phyloP scores from a whole-genome alignment of 2,888 invertebrate species.

The Apamea sordens region DNA sequence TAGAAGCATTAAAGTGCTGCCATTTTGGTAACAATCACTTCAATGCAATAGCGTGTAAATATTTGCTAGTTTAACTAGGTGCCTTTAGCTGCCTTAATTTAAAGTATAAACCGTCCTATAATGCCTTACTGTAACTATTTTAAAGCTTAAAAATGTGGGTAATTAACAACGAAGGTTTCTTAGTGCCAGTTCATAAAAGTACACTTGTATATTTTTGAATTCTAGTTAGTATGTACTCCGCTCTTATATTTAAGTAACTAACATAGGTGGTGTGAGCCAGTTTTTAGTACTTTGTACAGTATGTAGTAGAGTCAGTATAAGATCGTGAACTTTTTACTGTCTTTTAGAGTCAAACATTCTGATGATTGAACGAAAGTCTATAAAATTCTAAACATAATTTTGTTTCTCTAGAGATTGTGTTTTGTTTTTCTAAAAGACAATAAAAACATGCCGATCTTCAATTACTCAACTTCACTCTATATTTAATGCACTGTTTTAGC shows the following conservation, averaged over 20 bases:
- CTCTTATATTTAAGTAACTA: constrained; percentile 53
- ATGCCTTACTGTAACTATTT: constrained; percentile 78
- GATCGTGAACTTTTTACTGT: constrained; percentile 43
- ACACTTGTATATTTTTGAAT: constrained; percentile 76
- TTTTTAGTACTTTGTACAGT: constrained; percentile 49
- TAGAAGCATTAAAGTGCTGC: constrained; percentile 60
- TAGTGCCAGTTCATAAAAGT: constrained; percentile 85
- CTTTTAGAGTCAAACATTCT: constrained; percentile 15
- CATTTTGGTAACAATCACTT: constrained; percentile 48
- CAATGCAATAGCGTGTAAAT: constrained; percentile 69
- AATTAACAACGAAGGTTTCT: constrained; percentile 82
- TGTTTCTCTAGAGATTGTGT: background rate
- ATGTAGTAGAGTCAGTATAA: constrained; percentile 23
- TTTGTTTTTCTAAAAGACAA: constrained; percentile 33
- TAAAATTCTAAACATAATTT: background rate
- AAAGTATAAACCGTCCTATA: constrained; percentile 85
- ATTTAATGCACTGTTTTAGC: constrained; percentile 61
- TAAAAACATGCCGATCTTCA: constrained; percentile 34
- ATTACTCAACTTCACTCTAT: constrained; percentile 31
- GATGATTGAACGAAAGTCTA: background rate
- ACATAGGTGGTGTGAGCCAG: constrained; percentile 33
- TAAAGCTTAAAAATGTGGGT: constrained; percentile 78
- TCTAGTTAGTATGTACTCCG: constrained; percentile 68
- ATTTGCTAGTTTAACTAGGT: constrained; percentile 72
- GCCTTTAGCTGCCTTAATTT: constrained; percentile 87